Percentiles rank a stretch among this genome's conserved stretches.
Conservation (phyloP, 2,888 invertebrate species). For the Gandaritis pyraliata region DNA sequence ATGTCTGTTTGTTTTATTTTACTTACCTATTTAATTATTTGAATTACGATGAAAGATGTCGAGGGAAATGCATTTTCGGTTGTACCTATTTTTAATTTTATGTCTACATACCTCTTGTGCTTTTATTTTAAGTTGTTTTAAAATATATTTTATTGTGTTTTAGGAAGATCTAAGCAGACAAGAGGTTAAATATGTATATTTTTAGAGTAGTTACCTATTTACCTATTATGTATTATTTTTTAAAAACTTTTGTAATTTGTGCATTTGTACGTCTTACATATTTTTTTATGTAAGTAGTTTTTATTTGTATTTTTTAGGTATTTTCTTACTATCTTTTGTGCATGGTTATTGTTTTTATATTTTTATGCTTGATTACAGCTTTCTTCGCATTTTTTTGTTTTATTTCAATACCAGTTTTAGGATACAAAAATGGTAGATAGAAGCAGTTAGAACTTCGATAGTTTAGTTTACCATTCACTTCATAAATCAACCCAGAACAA, state of each 20-base stretch:
- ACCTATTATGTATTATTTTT: constrained; percentile 11
- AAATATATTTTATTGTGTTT: not conserved
- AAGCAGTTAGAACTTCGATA: constrained; percentile 10
- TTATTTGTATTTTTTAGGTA: constrained; percentile 8
- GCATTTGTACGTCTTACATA: no score
- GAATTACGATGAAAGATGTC: constrained; percentile 18
- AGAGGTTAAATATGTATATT: not conserved
- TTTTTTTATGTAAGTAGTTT: no score
- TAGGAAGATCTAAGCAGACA: not conserved
- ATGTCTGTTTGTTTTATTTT: constrained; percentile 26
- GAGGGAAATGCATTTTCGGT: constrained; percentile 32
- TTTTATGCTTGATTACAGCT: constrained; percentile 43
- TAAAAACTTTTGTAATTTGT: constrained; percentile 6
- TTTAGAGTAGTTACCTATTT: no score
- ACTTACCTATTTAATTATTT: constrained; percentile 2
- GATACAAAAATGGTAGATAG: not conserved
- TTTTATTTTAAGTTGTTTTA: constrained; percentile 15
- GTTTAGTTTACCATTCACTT: constrained; percentile 3
- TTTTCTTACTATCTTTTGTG: constrained; percentile 31
- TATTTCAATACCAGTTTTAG: constrained; percentile 30
- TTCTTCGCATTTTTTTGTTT: constrained; percentile 43
- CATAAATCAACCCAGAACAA: constrained; percentile 1
- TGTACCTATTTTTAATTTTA: constrained; percentile 7
- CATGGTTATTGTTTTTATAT: constrained; percentile 33
- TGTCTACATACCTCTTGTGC: constrained; percentile 32